Percentiles rank a stretch among this genome's conserved stretches.
Conservation (phyloP, 2,113 vertebrate species). For the Semnornis frantzii region DNA sequence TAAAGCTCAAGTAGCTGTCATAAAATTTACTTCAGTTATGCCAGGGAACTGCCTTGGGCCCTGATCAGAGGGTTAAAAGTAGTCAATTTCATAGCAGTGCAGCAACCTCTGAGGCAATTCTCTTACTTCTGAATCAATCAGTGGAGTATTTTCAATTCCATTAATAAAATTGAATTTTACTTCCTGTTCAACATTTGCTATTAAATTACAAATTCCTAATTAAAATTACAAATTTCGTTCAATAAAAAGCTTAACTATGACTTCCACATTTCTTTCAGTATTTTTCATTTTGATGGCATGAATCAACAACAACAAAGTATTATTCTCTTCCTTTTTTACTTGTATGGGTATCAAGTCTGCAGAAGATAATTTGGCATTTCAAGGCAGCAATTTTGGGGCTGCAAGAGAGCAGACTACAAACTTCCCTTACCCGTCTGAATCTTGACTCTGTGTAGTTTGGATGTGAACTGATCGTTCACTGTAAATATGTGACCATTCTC, state of each 20-base stretch:
- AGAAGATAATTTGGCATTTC: not conserved
- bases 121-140: not conserved
- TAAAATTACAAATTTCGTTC: not conserved
- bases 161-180: not conserved
- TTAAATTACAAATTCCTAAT: not conserved
- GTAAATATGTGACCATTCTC: conserved; percentile 97
- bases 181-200: not conserved
- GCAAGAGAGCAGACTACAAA: not conserved
- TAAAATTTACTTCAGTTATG: not conserved
- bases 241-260: not conserved
- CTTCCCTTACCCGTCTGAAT: conserved; percentile 91
- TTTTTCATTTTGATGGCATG: not conserved
- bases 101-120: not conserved
- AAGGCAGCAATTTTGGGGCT: not conserved
- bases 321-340: not conserved
- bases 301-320: not conserved
- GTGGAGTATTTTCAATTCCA: not conserved
- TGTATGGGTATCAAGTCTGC: not conserved
- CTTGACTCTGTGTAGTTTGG: conserved; percentile 98
- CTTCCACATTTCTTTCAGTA: not conserved
- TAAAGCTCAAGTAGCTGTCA: not conserved
- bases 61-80: not conserved
- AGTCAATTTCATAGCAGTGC: not conserved
- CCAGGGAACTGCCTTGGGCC: not conserved
- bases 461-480: conserved; percentile 98